phyloP scores from a whole-genome alignment of 2,888 invertebrate genomes.

The Caenorhabditis sp. region DNA sequence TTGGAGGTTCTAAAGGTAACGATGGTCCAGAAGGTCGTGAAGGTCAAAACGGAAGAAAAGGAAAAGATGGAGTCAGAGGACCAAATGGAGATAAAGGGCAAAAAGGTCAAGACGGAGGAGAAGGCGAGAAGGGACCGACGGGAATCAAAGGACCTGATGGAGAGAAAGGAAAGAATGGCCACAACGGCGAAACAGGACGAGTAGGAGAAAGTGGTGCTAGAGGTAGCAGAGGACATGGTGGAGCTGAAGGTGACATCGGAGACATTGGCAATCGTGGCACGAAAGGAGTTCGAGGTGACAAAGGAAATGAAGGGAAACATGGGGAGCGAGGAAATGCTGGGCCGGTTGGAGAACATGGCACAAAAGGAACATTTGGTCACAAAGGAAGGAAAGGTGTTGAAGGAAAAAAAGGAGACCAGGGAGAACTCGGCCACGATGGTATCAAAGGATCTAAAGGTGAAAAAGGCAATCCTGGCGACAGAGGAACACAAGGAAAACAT shows the following conservation, averaged over 20 bases:
- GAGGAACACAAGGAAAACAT: no score
- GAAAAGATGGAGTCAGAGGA: background rate
- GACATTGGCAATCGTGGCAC: background rate
- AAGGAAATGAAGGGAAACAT: constrained; percentile 1
- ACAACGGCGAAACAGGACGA: background rate
- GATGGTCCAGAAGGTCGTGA: background rate
- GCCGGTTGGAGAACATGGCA: no score
- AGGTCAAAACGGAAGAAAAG: background rate
- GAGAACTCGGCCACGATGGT: background rate
- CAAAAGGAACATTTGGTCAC: background rate
- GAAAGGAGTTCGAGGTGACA: background rate
- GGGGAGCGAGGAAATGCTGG: background rate
- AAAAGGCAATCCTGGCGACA: no score
- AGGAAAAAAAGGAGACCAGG: background rate
- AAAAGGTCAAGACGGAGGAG: background rate
- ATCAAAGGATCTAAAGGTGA: no score
- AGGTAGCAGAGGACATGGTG: background rate
- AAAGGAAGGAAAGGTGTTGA: background rate
- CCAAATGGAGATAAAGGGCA: background rate
- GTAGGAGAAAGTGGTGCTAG: background rate
- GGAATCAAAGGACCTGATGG: background rate
- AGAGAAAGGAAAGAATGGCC: background rate
- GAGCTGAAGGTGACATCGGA: no score
- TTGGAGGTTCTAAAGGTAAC: background rate
- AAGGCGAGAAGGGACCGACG: background rate